These are phyloP conservation scores for Etheostoma spectabile DNA, from an alignment of 2,113 vertebrate genomes.

Conservation along the genomic window DNA sequence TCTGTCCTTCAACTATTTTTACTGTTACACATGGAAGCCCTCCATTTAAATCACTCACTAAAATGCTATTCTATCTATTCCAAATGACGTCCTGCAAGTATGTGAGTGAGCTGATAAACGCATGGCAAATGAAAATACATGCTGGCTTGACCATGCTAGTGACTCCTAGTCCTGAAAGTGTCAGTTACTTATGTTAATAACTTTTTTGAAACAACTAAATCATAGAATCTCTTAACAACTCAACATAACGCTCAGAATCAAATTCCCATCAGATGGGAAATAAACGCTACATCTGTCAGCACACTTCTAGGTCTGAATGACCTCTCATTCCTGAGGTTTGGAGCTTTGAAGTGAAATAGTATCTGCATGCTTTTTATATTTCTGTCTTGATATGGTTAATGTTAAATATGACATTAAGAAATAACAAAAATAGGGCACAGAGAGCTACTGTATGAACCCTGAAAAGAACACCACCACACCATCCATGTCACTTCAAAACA, in stretches of 20 bases:
- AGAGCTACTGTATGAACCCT: slow-evolving; percentile 46
- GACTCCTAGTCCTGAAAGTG: background rate
- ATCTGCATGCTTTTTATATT: slow-evolving; percentile 16
- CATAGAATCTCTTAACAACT: background rate
- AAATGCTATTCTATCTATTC: slow-evolving; percentile 10
- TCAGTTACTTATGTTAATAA: background rate
- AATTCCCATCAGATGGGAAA: slow-evolving; percentile 28
- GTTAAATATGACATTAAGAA: slow-evolving; percentile 38
- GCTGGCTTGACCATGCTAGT: slow-evolving; percentile 4
- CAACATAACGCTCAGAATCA: slow-evolving; percentile 15
- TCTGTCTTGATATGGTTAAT: slow-evolving; percentile 14
- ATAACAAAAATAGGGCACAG: slow-evolving; percentile 9
- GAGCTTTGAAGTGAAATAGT: slow-evolving; percentile 40
- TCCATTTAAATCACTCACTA: slow-evolving; percentile 37
- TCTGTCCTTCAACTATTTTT: slow-evolving; percentile 21
- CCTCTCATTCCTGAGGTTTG: slow-evolving; percentile 70
- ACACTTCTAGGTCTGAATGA: slow-evolving; percentile 41
- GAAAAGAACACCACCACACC: slow-evolving; percentile 37
- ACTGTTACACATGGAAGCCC: slow-evolving; percentile 62
- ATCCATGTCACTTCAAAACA: slow-evolving; percentile 37
- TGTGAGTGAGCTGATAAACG: slow-evolving; percentile 20
- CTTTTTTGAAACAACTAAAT: slow-evolving; percentile 7
- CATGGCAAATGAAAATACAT: slow-evolving; percentile 39
- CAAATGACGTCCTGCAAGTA: slow-evolving; percentile 14
- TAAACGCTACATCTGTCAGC: slow-evolving; percentile 69